These are phyloP conservation scores for Astyanax mexicanus DNA, from an alignment of 2,797 vertebrate species.

Conservation along the genomic window DNA sequence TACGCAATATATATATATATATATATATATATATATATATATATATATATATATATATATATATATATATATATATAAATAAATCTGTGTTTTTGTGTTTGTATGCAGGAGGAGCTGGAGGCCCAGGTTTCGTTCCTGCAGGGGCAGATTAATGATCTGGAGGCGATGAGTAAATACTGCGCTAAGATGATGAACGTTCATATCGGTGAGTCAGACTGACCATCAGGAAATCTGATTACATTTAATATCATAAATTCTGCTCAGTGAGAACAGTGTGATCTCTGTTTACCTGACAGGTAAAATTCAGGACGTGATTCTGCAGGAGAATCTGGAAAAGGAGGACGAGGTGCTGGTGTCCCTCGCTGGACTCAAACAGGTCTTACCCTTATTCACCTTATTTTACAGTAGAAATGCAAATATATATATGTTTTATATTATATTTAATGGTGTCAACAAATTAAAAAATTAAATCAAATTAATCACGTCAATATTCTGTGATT, in stretches of 20 bases:
- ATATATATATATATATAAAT: no score
- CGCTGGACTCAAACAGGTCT: constrained; percentile 96
- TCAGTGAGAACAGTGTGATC: constrained; percentile 1
- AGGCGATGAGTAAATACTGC: constrained; percentile 99
- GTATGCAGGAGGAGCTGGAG: constrained; percentile 89
- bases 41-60: no score
- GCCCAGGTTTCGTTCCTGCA: constrained; percentile 95
- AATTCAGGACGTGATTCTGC: constrained; percentile 96
- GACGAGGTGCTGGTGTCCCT: constrained; percentile 95
- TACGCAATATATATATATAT: no score
- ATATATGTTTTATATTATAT: no score
- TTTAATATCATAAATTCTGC: not conserved
- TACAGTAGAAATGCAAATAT: no score
- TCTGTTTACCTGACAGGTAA: constrained; percentile 79
- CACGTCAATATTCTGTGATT: no score
- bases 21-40: no score
- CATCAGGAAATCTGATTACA: not conserved
- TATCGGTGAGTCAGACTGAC: constrained; percentile 85
- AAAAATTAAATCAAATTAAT: no score
- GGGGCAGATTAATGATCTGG: constrained; percentile 96
- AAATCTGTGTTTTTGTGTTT: constrained; percentile 29
- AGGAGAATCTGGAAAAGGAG: constrained; percentile 94
- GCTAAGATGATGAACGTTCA: constrained; percentile 96
- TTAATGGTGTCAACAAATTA: no score
- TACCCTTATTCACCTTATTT: not conserved